phyloP scores from a whole-genome alignment of 2,113 vertebrate genomes.

The Dasypus novemcinctus region DNA sequence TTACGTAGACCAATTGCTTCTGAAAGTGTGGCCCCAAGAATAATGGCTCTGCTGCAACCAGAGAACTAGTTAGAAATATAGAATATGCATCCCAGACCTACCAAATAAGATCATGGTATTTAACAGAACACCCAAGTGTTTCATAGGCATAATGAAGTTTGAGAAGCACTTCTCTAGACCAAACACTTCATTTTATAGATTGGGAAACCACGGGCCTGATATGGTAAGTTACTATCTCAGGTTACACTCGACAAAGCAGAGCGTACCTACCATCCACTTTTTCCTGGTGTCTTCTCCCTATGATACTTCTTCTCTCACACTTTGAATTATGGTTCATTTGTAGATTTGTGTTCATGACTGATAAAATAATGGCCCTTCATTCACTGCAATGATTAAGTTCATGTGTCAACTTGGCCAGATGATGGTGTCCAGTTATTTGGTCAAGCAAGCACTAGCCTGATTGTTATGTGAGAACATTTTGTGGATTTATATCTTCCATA shows the following conservation, averaged over 20 bases:
- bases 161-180: background rate
- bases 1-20: background rate
- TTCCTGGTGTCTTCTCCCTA: rapidly evolving
- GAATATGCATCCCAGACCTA: background rate
- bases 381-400: background rate
- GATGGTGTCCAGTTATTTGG: no score
- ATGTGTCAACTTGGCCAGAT: no score
- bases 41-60: rapidly evolving
- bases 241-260: background rate
- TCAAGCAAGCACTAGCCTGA: no score
- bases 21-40: background rate
- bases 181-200: background rate
- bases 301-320: background rate
- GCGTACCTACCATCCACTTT: background rate
- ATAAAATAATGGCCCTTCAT: background rate
- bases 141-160: background rate
- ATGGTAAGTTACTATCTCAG: background rate
- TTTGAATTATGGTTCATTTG: background rate
- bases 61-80: background rate
- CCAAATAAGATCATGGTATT: background rate
- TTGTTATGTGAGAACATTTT: no score
- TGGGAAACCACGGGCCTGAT: background rate
- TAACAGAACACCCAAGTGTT: background rate
- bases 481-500: no score
- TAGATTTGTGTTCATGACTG: background rate